Evolutionary conservation across 1,140 invertebrate species (phyloP).

Genomic region (Drosophila simulans): DNA sequence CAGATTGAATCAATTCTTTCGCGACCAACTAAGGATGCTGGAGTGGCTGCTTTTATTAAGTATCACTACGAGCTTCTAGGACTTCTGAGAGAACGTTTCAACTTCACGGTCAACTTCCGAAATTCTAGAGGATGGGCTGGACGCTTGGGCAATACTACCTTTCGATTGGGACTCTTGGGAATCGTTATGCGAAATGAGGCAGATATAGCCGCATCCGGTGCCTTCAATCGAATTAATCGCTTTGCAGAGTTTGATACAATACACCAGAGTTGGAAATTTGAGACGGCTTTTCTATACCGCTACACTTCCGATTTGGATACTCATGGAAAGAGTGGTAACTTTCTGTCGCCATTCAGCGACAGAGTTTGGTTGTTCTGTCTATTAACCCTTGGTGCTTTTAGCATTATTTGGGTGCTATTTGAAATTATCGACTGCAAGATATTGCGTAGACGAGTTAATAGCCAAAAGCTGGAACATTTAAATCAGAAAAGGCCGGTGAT

Average conservation of each 20-base stretch:
- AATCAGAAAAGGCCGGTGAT: neutral
- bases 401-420: slow-evolving; percentile 59
- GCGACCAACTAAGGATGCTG: slow-evolving; percentile 58
- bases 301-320: slow-evolving; percentile 72
- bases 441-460: neutral
- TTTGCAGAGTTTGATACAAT: slow-evolving; percentile 78
- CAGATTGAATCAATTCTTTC: slow-evolving; percentile 67
- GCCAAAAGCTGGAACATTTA: neutral
- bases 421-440: slow-evolving; percentile 38
- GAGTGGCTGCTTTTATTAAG: slow-evolving; percentile 74
- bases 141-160: slow-evolving; percentile 64
- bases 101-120: slow-evolving; percentile 77
- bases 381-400: slow-evolving; percentile 40
- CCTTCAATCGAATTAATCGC: slow-evolving; percentile 75
- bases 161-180: slow-evolving; percentile 70
- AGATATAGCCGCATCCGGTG: slow-evolving; percentile 73
- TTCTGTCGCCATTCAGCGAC: slow-evolving; percentile 69
- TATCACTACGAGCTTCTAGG: slow-evolving; percentile 72
- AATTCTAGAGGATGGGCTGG: slow-evolving; percentile 82
- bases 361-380: slow-evolving; percentile 62
- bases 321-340: slow-evolving; percentile 67
- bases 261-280: slow-evolving; percentile 81
- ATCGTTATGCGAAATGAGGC: slow-evolving; percentile 76
- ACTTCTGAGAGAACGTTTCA: slow-evolving; percentile 67
- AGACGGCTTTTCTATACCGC: slow-evolving; percentile 73